These are phyloP conservation scores for Tiphia femorata DNA, from an alignment of 2,888 invertebrate species.

Conservation along the genomic window DNA sequence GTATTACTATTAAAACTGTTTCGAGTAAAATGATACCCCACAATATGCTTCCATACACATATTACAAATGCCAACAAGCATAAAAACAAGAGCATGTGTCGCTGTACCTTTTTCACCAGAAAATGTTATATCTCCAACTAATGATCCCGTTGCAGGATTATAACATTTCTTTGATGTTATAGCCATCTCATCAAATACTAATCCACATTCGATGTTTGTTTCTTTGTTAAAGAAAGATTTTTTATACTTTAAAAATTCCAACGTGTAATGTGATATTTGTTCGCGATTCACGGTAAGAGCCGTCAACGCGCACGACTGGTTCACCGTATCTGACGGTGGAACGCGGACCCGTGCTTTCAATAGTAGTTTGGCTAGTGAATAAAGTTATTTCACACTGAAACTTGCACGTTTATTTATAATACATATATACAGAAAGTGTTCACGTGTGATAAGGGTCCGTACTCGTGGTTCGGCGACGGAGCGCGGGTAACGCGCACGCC, in stretches of 20 bases:
- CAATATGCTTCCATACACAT: conserved; percentile 33
- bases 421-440: too few relatives aligned
- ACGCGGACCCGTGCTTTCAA: too few relatives aligned
- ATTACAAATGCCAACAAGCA: conserved; percentile 27
- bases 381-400: too few relatives aligned
- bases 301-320: too few relatives aligned
- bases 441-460: too few relatives aligned
- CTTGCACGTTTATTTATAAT: too few relatives aligned
- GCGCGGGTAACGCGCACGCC: too few relatives aligned
- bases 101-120: conserved; percentile 11
- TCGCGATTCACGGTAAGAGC: too few relatives aligned
- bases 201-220: conserved; percentile 22
- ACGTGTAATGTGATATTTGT: conserved; percentile 8
- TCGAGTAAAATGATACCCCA: conserved; percentile 28
- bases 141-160: conserved; percentile 2
- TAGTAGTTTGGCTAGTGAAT: too few relatives aligned
- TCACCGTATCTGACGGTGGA: too few relatives aligned
- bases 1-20: conserved; percentile 1
- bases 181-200: conserved; percentile 22
- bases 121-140: conserved; percentile 21
- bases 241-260: conserved; percentile 22
- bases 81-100: conserved; percentile 26
- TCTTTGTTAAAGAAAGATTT: conserved; percentile 12
- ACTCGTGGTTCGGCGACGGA: too few relatives aligned
- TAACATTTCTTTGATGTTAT: conserved; percentile 16